phyloP scores from a whole-genome alignment of 1,140 invertebrate genomes.

The Rhagoletis zephyria region DNA sequence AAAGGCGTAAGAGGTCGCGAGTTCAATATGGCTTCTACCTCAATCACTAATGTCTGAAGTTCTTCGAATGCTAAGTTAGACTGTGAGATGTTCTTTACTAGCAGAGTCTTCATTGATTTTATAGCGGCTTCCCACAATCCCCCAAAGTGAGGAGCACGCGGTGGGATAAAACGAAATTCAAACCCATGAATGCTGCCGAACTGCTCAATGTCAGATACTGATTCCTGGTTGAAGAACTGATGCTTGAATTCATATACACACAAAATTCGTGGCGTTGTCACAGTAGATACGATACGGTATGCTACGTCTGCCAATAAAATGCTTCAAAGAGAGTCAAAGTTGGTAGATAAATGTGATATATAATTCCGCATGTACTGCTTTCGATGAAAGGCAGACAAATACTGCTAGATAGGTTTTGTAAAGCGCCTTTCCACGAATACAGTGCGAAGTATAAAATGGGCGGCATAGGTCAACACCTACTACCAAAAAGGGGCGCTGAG shows the following conservation, averaged over 20 bases:
- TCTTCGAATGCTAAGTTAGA: slow-evolving; percentile 54
- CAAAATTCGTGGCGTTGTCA: neutral
- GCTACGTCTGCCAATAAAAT: slow-evolving; percentile 59
- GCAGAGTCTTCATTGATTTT: slow-evolving; percentile 24
- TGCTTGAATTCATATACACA: neutral
- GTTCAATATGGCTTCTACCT: slow-evolving; percentile 63
- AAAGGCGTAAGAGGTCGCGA: slow-evolving; percentile 55
- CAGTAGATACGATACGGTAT: too few species aligned
- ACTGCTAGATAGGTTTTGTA: slow-evolving; percentile 54
- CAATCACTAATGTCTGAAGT: slow-evolving; percentile 22
- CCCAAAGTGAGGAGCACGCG: slow-evolving; percentile 58
- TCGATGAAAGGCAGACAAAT: slow-evolving; percentile 57
- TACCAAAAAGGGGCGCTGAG: slow-evolving; percentile 17
- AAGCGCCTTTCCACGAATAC: neutral
- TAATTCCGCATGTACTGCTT: slow-evolving; percentile 63
- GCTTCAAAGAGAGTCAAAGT: slow-evolving; percentile 58
- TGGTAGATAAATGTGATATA: neutral
- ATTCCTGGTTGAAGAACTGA: slow-evolving; percentile 64
- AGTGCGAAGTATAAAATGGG: neutral
- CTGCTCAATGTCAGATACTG: slow-evolving; percentile 66
- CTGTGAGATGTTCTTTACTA: neutral
- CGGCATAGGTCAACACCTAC: slow-evolving; percentile 53
- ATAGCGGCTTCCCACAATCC: slow-evolving; percentile 47
- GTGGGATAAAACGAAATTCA: slow-evolving; percentile 60
- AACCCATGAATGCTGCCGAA: slow-evolving; percentile 58